Conservation (phyloP, 2,888 invertebrate genomes). For the Cosmopolites sordidus region DNA sequence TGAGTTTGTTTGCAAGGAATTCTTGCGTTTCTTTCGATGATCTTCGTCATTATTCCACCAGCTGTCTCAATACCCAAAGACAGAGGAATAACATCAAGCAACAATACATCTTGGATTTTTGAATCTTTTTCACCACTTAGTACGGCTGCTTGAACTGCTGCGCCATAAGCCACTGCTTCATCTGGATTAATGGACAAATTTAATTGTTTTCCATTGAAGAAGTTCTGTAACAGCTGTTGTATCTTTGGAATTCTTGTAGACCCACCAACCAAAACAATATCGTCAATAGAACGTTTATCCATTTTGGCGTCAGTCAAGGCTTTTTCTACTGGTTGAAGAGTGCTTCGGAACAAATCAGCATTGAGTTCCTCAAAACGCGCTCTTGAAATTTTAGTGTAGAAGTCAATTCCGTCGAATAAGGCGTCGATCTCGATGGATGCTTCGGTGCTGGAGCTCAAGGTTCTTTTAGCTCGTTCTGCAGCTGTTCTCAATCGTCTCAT, state of each 20-base stretch:
- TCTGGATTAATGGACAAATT: slow-evolving; percentile 46
- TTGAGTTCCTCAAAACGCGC: slow-evolving; percentile 74
- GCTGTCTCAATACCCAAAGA: slow-evolving; percentile 75
- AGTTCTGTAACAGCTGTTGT: slow-evolving; percentile 68
- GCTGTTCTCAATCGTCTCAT: slow-evolving; percentile 68
- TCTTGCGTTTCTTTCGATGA: slow-evolving; percentile 54
- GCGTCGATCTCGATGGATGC: slow-evolving; percentile 73
- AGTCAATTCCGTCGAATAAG: slow-evolving; percentile 68
- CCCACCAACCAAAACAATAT: slow-evolving; percentile 77
- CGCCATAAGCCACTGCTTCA: slow-evolving; percentile 46
- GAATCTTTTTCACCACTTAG: slow-evolving; percentile 54
- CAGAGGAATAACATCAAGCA: slow-evolving; percentile 65
- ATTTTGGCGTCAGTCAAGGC: slow-evolving; percentile 73
- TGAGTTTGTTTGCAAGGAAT: slow-evolving; percentile 55
- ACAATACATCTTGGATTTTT: slow-evolving; percentile 67
- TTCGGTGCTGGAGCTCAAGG: slow-evolving; percentile 71
- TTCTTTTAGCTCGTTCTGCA: slow-evolving; percentile 74
- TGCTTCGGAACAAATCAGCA: slow-evolving; percentile 64
- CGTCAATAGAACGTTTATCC: slow-evolving; percentile 71
- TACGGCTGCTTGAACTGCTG: slow-evolving; percentile 44
- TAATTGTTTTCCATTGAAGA: slow-evolving; percentile 58
- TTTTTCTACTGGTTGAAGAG: slow-evolving; percentile 66
- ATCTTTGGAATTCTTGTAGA: slow-evolving; percentile 78
- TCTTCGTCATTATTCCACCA: slow-evolving; percentile 70
- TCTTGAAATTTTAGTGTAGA: slow-evolving; percentile 68